Percentiles rank a stretch among this genome's conserved stretches.
Evolutionary conservation across 2,113 vertebrate species (phyloP).

Genomic region (Pogona vitticeps): DNA sequence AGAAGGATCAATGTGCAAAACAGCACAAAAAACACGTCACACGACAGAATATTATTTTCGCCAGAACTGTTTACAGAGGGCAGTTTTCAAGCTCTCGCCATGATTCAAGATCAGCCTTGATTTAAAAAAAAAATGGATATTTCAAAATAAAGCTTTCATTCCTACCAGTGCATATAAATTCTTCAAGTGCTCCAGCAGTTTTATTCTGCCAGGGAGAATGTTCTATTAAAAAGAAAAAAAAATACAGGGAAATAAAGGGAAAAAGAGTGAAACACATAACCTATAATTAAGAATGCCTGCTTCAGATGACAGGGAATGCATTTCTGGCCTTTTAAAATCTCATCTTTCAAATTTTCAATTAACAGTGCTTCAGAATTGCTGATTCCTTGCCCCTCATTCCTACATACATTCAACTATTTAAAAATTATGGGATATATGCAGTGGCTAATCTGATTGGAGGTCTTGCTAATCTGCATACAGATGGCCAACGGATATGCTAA

Average conservation of each 20-base stretch:
- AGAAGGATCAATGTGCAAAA: background rate
- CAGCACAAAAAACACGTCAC: slow-evolving; percentile 8
- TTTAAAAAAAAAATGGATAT: background rate
- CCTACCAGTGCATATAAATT: background rate
- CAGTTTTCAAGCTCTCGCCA: background rate
- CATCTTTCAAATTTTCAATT: background rate
- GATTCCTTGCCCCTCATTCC: background rate
- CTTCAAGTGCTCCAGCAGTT: background rate
- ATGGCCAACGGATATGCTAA: slow-evolving; percentile 17
- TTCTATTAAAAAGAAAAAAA: background rate
- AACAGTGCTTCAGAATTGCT: background rate
- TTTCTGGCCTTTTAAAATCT: background rate
- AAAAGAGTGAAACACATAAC: background rate
- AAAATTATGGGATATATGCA: slow-evolving; percentile 21
- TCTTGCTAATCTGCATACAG: slow-evolving; percentile 65
- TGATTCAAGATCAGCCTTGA: slow-evolving; percentile 2
- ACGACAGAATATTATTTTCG: background rate
- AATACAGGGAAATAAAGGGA: no score
- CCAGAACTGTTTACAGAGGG: background rate
- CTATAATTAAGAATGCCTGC: background rate
- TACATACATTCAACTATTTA: background rate
- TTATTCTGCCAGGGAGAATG: background rate
- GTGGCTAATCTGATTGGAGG: background rate
- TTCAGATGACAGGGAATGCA: slow-evolving; percentile 5
- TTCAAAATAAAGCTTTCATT: background rate